Evolutionary conservation across 2,888 invertebrate genomes (phyloP), one percentile per base, ranked within the genome.

Genomic region (Cryptophagus acutangulus): DNA sequence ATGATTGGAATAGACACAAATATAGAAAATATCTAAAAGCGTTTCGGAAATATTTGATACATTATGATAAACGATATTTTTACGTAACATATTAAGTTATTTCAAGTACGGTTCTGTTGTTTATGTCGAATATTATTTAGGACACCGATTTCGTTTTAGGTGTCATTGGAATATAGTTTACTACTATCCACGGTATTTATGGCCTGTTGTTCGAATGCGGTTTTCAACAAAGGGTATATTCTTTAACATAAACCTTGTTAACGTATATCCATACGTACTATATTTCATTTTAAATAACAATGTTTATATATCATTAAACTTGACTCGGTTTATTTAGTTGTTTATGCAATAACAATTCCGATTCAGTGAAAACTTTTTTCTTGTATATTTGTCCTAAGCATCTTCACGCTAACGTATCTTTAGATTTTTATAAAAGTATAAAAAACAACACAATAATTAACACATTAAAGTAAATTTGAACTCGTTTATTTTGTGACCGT

Each of bases 211-310:
- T 63, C 62, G 58, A 59, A 57, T 62, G 66, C 67, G 65, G 66
- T 65, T 62, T 57, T 52, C 63, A 65, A 67, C 66, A 67, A 66
- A 66, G 65, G 63, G 60, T 59, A 65, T 65, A 63, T 65, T 65
- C 66, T 67, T 65, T 61, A 62, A 58, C 59, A 58, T 59, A 59
- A 64, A 59, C 60, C 67, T 67, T 67, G 67, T 67, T 67, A 67
- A 66, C 64, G 63, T 64, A 62, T 63, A 58, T 61, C 61, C 61
- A 58, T 63, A 62, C 57, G 58, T 53, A 60, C 63, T 54, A 63
- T 67, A 67, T 64, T 65, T 67, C 64, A 67, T 64, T 62, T 64
- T 65, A 64, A 66, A 65, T 65, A 65, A 64, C 66, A 64, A 65
- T 65, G 66, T 67, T 67, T 66, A 67, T 66, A 66, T 65, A 65